These are phyloP conservation scores for Upupa epops DNA, from an alignment of 2,113 vertebrate genomes.

Conservation along the genomic window DNA sequence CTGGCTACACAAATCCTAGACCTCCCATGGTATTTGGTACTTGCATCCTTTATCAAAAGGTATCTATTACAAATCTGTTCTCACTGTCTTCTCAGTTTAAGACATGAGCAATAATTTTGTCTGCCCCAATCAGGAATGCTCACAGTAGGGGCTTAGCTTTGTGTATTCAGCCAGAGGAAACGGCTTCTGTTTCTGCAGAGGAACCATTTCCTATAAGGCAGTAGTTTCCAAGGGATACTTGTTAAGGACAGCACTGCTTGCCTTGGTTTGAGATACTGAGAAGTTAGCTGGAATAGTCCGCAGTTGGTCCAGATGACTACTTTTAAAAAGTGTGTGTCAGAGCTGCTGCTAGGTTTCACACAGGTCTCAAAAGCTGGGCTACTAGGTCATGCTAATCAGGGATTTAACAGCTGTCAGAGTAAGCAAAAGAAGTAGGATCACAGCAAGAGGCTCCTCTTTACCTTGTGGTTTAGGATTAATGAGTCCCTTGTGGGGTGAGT, in stretches of 20 bases:
- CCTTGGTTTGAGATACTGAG: neutral
- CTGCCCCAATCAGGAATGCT: neutral
- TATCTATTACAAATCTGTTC: neutral
- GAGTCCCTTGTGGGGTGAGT: neutral
- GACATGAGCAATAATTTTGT: neutral
- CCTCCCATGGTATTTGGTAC: neutral
- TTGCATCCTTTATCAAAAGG: neutral
- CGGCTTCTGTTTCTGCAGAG: neutral
- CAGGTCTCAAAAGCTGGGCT: neutral
- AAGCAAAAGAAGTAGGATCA: neutral
- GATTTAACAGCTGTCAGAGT: neutral
- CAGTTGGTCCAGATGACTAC: neutral
- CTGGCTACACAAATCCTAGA: neutral
- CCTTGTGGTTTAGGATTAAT: neutral
- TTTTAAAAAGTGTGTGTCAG: neutral
- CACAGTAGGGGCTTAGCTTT: neutral
- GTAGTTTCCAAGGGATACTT: neutral
- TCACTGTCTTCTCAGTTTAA: neutral
- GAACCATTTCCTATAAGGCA: neutral
- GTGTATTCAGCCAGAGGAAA: neutral
- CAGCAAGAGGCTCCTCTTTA: neutral
- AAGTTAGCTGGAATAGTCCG: neutral
- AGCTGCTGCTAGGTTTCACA: neutral
- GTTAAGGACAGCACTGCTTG: neutral
- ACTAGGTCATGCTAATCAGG: no score